A percentile compares a stretch with the other conserved stretches of the same genome.
phyloP scores from a whole-genome alignment of 2,113 vertebrate species.

The Dromas ardeola region DNA sequence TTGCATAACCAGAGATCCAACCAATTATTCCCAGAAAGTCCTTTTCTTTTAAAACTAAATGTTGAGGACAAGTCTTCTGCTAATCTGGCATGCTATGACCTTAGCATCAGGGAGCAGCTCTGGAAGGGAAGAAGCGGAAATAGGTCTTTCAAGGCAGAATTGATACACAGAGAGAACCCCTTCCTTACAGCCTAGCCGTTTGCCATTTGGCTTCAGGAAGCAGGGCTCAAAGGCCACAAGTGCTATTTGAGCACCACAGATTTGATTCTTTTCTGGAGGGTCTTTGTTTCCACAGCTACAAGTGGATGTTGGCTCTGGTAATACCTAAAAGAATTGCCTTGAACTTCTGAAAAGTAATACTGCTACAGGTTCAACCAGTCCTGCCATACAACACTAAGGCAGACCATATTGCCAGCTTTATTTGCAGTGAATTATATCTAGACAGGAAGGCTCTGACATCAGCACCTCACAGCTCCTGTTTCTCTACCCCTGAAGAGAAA shows the following conservation, averaged over 20 bases:
- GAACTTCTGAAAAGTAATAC: neutral
- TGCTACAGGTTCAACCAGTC: neutral
- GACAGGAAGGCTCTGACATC: neutral
- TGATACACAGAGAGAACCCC: neutral
- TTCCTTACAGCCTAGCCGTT: neutral
- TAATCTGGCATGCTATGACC: neutral
- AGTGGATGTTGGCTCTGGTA: neutral
- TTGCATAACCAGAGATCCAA: neutral
- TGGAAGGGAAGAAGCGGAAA: neutral
- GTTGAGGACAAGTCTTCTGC: neutral
- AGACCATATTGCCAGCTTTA: neutral
- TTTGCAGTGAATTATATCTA: neutral
- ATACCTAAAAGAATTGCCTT: neutral
- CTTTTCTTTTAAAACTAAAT: neutral
- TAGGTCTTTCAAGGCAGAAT: neutral
- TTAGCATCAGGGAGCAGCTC: neutral
- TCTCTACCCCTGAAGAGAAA: neutral
- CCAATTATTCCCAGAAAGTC: neutral
- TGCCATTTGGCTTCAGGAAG: neutral
- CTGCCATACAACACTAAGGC: neutral
- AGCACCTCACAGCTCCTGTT: neutral
- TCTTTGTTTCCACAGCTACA: neutral
- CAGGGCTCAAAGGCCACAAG: neutral
- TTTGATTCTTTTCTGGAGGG: neutral
- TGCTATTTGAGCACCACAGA: neutral